Percentiles rank a stretch among this genome's conserved stretches.
Conservation (phyloP, 2,888 invertebrate genomes). For the Drosophila limbata region DNA sequence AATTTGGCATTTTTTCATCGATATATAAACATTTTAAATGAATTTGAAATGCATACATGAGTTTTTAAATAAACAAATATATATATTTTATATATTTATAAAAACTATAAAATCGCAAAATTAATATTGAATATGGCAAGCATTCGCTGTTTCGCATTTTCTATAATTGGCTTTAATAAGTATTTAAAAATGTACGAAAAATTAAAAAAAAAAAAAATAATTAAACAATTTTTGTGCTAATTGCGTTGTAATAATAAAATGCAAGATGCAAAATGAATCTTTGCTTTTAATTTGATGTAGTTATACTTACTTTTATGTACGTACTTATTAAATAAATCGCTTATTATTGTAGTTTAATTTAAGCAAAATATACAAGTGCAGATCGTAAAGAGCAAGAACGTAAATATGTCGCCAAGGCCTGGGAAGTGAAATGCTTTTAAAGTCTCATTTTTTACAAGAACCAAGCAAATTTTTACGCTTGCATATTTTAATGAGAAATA, state of each 20-base stretch:
- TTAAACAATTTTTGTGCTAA: slow-evolving; percentile 56
- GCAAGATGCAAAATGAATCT: slow-evolving; percentile 42
- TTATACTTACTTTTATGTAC: slow-evolving; percentile 67
- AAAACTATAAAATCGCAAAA: slow-evolving; percentile 70
- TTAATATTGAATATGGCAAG: slow-evolving; percentile 59
- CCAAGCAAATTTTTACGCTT: slow-evolving; percentile 79
- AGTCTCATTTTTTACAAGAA: slow-evolving; percentile 82
- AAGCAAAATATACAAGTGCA: slow-evolving; percentile 75
- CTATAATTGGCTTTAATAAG: slow-evolving; percentile 77
- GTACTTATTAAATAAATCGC: slow-evolving; percentile 71
- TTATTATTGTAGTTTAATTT: slow-evolving; percentile 81
- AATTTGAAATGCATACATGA: slow-evolving; percentile 65
- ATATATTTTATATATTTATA: slow-evolving; percentile 80
- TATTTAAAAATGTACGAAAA: slow-evolving; percentile 51
- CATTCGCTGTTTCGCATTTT: slow-evolving; percentile 71
- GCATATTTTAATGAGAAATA: slow-evolving; percentile 78
- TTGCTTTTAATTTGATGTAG: slow-evolving; percentile 76
- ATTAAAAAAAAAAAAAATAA: slow-evolving; percentile 29
- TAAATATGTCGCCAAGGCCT: slow-evolving; percentile 58
- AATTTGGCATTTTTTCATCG: slow-evolving; percentile 65
- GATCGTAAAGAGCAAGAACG: slow-evolving; percentile 58
- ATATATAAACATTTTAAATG: slow-evolving; percentile 67
- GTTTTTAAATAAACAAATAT: slow-evolving; percentile 65
- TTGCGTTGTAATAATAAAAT: slow-evolving; percentile 51
- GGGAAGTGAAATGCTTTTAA: slow-evolving; percentile 82